Evolutionary conservation across 2,888 invertebrate species (phyloP), one percentile per base, ranked within the genome.

Genomic region (Tanypteryx hageni): DNA sequence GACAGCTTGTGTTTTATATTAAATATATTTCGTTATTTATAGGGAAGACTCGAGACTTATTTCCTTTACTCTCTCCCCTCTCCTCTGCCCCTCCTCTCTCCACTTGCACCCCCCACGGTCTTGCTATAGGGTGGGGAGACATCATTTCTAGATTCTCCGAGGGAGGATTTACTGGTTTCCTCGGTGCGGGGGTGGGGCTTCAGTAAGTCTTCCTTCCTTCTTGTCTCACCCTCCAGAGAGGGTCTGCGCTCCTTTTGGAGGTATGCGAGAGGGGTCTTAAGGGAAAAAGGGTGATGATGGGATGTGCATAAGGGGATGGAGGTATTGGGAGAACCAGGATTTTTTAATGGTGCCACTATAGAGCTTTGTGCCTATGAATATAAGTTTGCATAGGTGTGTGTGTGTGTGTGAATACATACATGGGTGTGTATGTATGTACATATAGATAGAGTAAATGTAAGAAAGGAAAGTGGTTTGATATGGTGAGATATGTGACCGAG

Each of bases 21-120:
- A 89, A 89, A 89, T 89, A 89, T 64, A 89, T 89, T 89, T 56
- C 89, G 89, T 89, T 89, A 89, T 89, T 89, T 89, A 89, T 89
- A 89, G 89, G 89, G 68, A 64, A n/a, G 89, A 44, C 44, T 18
- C 44, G 89, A 89, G 89, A 89, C 61, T 89, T 89, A 89, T 89
- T 68, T 89, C 89, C n/a, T 57, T 44, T 27, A 10, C 57, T n/a
- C 56, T 18, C 56, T 68, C 68, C 11, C 61, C 56, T 3, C 31
- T 18, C n/a, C 44, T 0, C 83, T 2, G 44, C 31, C 89, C 83
- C 83, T 57, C 56, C 83, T 14, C 83, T 56, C 18, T 57, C 76
- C 11, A 11, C 83, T 83, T 57, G 56, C 44, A 44, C 83, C 83
- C 89, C 89, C 89, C 68, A 44, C 64, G 44, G 89, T 44, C 86